Conservation (phyloP, 2,797 vertebrate species). For the Hippopotamyrus pictus region DNA sequence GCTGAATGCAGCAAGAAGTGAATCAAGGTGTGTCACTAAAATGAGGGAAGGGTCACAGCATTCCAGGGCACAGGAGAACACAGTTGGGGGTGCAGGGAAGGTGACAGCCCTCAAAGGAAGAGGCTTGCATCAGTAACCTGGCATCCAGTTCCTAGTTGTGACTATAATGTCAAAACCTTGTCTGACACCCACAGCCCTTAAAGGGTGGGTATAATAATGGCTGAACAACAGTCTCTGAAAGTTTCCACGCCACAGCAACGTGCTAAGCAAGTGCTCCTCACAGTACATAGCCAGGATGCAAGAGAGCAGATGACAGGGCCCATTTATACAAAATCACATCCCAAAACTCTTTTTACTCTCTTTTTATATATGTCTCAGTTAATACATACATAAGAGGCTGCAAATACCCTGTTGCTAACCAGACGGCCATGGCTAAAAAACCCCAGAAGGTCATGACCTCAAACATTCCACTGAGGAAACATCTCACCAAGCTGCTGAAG, state of each 20-base stretch:
- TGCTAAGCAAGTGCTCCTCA: background rate
- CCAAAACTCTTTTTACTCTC: background rate
- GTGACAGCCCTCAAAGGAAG: background rate
- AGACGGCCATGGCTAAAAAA: background rate
- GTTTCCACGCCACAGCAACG: background rate
- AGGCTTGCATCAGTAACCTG: background rate
- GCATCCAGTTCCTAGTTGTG: background rate
- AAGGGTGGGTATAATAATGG: background rate
- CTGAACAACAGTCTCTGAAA: background rate
- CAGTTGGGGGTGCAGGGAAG: background rate
- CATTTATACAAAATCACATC: background rate
- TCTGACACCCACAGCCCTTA: background rate
- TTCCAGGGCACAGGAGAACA: background rate
- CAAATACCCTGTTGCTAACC: background rate
- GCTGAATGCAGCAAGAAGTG: background rate
- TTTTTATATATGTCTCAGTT: background rate
- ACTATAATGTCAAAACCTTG: background rate
- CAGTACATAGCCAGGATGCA: background rate
- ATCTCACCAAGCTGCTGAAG: background rate
- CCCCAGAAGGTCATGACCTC: background rate
- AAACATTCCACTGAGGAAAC: background rate
- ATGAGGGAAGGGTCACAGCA: background rate
- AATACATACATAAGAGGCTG: background rate
- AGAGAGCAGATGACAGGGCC: background rate
- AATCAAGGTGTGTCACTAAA: background rate